A percentile compares a stretch with the other conserved stretches of the same genome.
These are phyloP conservation scores for Brenthis hecate DNA, from an alignment of 2,888 invertebrate genomes.

Conservation along the genomic window DNA sequence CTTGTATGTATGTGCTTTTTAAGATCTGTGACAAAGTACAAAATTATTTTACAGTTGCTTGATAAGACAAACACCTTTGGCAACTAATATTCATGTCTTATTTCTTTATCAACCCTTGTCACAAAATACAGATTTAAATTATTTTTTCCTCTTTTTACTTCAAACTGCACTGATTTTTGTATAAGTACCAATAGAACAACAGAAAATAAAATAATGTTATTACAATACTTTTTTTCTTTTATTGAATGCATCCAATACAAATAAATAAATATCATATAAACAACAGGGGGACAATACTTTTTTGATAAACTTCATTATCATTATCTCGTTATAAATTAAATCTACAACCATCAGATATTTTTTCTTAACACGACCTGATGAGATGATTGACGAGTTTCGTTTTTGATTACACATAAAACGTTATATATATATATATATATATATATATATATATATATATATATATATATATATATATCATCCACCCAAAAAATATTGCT, in stretches of 20 bases:
- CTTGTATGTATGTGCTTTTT: conserved; percentile 1
- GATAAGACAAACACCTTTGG: conserved; percentile 20
- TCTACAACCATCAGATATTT: too few relatives aligned
- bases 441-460: too few relatives aligned
- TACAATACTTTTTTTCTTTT: conserved; percentile 41
- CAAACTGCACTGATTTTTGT: conserved; percentile 73
- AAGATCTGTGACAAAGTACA: conserved; percentile 1
- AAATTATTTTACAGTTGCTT: conserved; percentile 8
- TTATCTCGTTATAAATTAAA: too few relatives aligned
- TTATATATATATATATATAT: too few relatives aligned
- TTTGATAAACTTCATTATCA: too few relatives aligned
- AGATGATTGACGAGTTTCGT: too few relatives aligned
- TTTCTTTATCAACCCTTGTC: conserved; percentile 47
- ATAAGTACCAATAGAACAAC: conserved; percentile 60
- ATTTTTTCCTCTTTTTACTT: conserved; percentile 56
- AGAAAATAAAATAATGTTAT: conserved; percentile 62
- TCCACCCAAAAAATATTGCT: too few relatives aligned
- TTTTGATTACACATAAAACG: too few relatives aligned
- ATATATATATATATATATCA: too few relatives aligned
- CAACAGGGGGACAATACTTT: too few relatives aligned
- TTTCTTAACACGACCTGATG: too few relatives aligned
- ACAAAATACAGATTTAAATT: conserved; percentile 64
- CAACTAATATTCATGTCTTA: conserved; percentile 37
- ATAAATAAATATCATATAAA: not conserved
- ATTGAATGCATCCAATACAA: conserved; percentile 18